Conservation (phyloP, 2,797 vertebrate genomes). For the Sebastes diploproa region DNA sequence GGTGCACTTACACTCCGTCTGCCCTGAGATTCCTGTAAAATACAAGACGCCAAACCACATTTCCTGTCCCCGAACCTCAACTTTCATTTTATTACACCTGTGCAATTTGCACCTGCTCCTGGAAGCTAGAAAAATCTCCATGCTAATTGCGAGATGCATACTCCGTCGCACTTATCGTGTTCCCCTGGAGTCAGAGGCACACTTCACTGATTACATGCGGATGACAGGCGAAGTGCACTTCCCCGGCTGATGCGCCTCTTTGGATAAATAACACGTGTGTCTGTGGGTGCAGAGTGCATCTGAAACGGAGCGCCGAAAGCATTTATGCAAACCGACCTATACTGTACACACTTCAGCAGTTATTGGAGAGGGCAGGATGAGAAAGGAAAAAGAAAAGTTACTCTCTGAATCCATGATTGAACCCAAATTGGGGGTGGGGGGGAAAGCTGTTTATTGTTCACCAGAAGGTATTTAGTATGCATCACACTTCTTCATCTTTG, state of each 20-base stretch:
- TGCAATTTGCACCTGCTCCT: slow-evolving; percentile 57
- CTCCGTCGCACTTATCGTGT: slow-evolving; percentile 30
- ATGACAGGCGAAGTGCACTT: slow-evolving; percentile 51
- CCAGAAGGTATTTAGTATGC: slow-evolving; percentile 4
- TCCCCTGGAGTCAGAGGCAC: slow-evolving; percentile 53
- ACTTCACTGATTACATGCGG: slow-evolving; percentile 57
- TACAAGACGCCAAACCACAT: neutral
- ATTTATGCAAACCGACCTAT: slow-evolving; percentile 6
- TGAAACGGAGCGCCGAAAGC: slow-evolving; percentile 26
- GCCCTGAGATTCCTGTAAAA: slow-evolving; percentile 4
- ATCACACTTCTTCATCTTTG: neutral
- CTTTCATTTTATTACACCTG: slow-evolving; percentile 53
- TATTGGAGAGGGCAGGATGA: neutral
- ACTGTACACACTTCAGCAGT: slow-evolving; percentile 7
- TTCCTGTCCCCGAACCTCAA: slow-evolving; percentile 2
- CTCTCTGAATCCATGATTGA: slow-evolving; percentile 4
- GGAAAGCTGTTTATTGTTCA: neutral
- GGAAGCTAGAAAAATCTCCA: slow-evolving; percentile 39
- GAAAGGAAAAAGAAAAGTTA: neutral
- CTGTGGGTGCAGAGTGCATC: slow-evolving; percentile 18
- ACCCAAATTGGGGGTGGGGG: neutral
- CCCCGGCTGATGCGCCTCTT: slow-evolving; percentile 28
- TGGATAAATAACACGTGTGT: slow-evolving; percentile 39
- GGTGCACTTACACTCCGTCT: neutral
- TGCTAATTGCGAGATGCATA: slow-evolving; percentile 59